These are phyloP conservation scores for Lithophane ornitopus DNA, from an alignment of 2,888 invertebrate species.

Conservation along the genomic window DNA sequence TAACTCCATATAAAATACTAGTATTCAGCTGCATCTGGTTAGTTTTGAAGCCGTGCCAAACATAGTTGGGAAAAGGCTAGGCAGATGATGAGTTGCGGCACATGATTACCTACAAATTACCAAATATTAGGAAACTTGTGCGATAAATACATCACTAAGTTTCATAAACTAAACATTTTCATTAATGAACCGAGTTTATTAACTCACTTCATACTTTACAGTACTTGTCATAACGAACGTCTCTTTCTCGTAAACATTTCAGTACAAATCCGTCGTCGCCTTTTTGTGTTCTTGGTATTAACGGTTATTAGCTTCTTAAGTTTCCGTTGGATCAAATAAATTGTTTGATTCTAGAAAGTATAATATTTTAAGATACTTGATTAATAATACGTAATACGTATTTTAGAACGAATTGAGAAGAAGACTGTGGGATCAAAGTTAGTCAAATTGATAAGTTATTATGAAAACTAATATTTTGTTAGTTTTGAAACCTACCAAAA, in stretches of 20 bases:
- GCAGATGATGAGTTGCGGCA: not conserved
- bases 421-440: not conserved
- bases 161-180: conserved; percentile 26
- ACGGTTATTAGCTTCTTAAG: conserved; percentile 44
- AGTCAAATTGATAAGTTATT: not conserved
- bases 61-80: too few relatives aligned
- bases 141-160: conserved; percentile 14
- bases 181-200: conserved; percentile 34
- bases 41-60: too few relatives aligned
- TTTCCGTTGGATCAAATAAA: conserved; percentile 39
- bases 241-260: conserved; percentile 69
- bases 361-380: not conserved
- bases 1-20: too few relatives aligned
- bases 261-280: conserved; percentile 51
- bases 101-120: not conserved
- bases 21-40: too few relatives aligned
- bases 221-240: conserved; percentile 64
- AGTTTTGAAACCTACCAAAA: too few relatives aligned
- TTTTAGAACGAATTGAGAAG: not conserved
- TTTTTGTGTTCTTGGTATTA: conserved; percentile 47
- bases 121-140: not conserved
- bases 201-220: conserved; percentile 57
- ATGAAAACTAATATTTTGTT: not conserved
- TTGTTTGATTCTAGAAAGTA: conserved; percentile 8
- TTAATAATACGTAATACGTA: not conserved